Evolutionary conservation across 2,888 invertebrate genomes (phyloP), one percentile per base, ranked within the genome.

Genomic region (Ormia ochracea): DNA sequence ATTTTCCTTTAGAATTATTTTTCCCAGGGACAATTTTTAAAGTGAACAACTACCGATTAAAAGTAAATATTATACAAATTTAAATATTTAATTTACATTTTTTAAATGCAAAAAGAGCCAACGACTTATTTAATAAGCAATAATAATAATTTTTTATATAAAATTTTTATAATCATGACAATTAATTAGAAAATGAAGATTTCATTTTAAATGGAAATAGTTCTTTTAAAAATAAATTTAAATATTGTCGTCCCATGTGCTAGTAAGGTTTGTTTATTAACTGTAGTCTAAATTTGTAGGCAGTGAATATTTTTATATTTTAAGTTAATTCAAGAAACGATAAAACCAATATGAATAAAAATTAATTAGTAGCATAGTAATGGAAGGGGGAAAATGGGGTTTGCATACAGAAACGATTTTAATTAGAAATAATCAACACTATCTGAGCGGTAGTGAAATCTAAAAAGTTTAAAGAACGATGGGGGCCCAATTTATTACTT

Each of bases 31-130:
- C 23, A 38, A 56, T 54, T 23, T 61, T 70, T 45, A n/a, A 21
- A 31, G 5, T 33, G 6, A 66, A 28, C 28, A n/a, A 10, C 12
- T 63, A 56, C 33, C 56, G 19, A 43, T 31, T 48, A 21, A 77
- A 77, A 56, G 63, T 77, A 75, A 75, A 68, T 75, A 75, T 66
- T 50, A 54, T 33, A 72, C 31, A 41, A 21, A 59, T 48, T 58
- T 28, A 36, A 65, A 56, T 45, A 38, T 33, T n/a, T n/a, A 26
- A 26, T 21, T 56, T 31, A 23, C n/a, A n/a, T n/a, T 41, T 7
- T 21, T 48, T 70, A 12, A 12, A 31, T 48, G 31, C 2, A 9
- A 58, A 59, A 58, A 52, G 59, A 59, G 66, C 38, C 65, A 74
- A 50, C 23, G 36, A 36, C 5, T 31, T n/a, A 9, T 48, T 28